Percentiles rank a stretch among this genome's conserved stretches.
Evolutionary conservation across 2,888 invertebrate genomes (phyloP).

Genomic region (Abrostola tripartita): DNA sequence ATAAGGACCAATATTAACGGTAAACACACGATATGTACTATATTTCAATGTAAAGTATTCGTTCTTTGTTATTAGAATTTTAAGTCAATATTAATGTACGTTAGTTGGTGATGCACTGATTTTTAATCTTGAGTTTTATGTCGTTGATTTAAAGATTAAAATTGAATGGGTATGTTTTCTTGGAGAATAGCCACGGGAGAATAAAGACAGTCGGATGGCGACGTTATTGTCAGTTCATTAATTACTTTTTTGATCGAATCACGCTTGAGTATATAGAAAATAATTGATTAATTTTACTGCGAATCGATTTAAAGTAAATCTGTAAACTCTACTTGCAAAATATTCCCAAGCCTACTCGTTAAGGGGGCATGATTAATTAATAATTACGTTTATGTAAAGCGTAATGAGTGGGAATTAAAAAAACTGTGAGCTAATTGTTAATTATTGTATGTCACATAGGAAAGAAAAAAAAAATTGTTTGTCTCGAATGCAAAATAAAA

Average conservation of each 20-base stretch:
- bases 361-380: too few species aligned
- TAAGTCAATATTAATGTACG: constrained; percentile 22
- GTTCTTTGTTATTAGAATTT: constrained; percentile 46
- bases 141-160: constrained; percentile 34
- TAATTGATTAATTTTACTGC: background rate
- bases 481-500: too few species aligned
- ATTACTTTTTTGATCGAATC: constrained; percentile 26
- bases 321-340: too few species aligned
- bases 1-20: constrained; percentile 47
- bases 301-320: background rate
- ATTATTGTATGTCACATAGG: too few species aligned
- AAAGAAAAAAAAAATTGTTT: too few species aligned
- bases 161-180: constrained; percentile 46
- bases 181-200: constrained; percentile 66
- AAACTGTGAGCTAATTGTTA: too few species aligned
- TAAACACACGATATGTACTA: constrained; percentile 17
- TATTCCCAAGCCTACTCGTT: too few species aligned
- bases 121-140: constrained; percentile 22
- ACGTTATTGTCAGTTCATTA: constrained; percentile 51
- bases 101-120: constrained; percentile 5
- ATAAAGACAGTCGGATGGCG: constrained; percentile 42
- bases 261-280: background rate
- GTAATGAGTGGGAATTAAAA: too few species aligned
- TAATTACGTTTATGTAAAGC: too few species aligned
- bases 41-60: constrained; percentile 31